Percentiles rank a stretch among this genome's conserved stretches.
Conservation (phyloP, 1,140 invertebrate species). For the Coelopa frigida region DNA sequence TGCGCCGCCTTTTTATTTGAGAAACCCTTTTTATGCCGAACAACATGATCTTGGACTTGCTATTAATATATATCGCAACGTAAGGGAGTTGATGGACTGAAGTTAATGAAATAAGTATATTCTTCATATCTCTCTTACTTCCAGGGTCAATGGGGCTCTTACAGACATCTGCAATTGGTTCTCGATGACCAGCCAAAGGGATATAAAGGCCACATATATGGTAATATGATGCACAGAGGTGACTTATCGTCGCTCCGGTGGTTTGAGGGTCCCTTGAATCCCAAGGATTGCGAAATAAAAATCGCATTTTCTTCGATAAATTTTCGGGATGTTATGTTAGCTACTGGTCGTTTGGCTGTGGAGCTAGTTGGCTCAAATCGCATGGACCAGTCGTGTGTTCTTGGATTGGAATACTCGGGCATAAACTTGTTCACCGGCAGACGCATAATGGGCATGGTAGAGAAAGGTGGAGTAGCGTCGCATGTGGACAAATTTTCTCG, state of each 20-base stretch:
- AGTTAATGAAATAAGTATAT: no score
- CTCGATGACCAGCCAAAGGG: slow-evolving; percentile 36
- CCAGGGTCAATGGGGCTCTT: slow-evolving; percentile 70
- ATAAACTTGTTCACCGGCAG: slow-evolving; percentile 49
- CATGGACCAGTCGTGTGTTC: slow-evolving; percentile 55
- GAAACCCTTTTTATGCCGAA: slow-evolving; percentile 56
- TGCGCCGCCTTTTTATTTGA: slow-evolving; percentile 57
- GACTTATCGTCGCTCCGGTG: slow-evolving; percentile 80
- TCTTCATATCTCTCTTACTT: slow-evolving; percentile 1
- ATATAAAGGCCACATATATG: slow-evolving; percentile 58
- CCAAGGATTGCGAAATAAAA: slow-evolving; percentile 44
- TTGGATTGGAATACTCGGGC: slow-evolving; percentile 72
- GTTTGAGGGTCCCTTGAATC: slow-evolving; percentile 57
- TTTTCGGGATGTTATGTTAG: slow-evolving; percentile 72
- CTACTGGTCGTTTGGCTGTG: slow-evolving; percentile 61
- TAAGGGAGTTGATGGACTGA: no score
- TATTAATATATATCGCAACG: slow-evolving; percentile 68
- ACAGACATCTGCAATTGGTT: slow-evolving; percentile 59
- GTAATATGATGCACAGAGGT: slow-evolving; percentile 69
- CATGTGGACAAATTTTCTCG: slow-evolving; percentile 49
- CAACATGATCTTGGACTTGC: slow-evolving; percentile 66
- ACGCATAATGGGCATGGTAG: slow-evolving; percentile 63
- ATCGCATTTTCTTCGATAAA: slow-evolving; percentile 63
- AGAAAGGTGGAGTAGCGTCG: slow-evolving; percentile 54
- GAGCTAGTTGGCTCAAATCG: slow-evolving; percentile 53